Base-by-base conservation (phyloP, 2,797 vertebrate species). In the Eleutherodactylus coqui region DNA sequence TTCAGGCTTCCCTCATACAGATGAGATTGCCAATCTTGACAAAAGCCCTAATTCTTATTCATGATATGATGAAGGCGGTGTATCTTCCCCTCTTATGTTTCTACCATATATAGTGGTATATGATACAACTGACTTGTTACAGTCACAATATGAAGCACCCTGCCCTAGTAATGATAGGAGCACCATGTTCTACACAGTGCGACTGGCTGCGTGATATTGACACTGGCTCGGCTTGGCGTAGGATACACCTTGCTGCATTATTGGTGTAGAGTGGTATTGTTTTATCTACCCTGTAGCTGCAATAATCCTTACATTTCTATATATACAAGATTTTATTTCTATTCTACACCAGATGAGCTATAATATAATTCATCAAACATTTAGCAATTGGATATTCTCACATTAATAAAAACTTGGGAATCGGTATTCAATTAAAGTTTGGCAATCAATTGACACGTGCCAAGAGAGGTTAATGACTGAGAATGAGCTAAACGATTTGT, bases 351-450 rank as follows among this genome's bases (percentile, higher is more conserved):
- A 49, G 24, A 2, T 45, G 24, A 47, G 9, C 4, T 34, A 49
- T 32, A 19, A 2, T 38, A 51, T n/a, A 49, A 21, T 64, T 16
- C 51, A n/a, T 41, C 51, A 70, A 70, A 16, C 21, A 38, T 21
- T 62, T 62, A 62, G 45, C n/a, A 80, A 80, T 79, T 32, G 29
- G 21, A 82, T 38, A 47, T 82, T 49, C 14, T 1, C 32, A 5
- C 45, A 69, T 81, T 64, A 64, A 24, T 45, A 36, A 49, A 49
- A 17, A 16, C 47, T 49, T 41, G 62, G 11, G 8, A 67, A 80
- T 67, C 43, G 8, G 60, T 51, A 80, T 55, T 58, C 76, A 24
- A 58, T 58, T 16, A 64, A 32, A 49, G 10, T 72, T 72, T 13
- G 3, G 38, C 13, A n/a, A 43, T 43, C 27, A n/a, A 34, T 16